Conservation (phyloP, 2,888 invertebrate species). For the Limnephilus rhombicus region DNA sequence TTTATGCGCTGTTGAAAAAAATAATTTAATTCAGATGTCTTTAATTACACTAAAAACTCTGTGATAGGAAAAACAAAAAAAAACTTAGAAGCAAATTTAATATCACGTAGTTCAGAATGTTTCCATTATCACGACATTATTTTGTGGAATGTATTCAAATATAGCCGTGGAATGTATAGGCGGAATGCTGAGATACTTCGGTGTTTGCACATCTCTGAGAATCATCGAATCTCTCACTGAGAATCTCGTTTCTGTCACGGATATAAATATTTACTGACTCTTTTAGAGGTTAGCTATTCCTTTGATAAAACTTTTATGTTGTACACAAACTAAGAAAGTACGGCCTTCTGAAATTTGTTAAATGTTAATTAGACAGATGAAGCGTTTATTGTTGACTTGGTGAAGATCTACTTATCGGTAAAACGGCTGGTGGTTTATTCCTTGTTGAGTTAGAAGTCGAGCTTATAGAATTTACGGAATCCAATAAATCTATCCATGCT, state of each 20-base stretch:
- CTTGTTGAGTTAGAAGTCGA: not conserved
- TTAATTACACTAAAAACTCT: too few relatives aligned
- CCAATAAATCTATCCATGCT: not conserved
- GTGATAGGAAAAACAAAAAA: too few relatives aligned
- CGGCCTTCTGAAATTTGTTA: not conserved
- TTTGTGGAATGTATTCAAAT: slow-evolving; percentile 1
- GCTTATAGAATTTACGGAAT: not conserved
- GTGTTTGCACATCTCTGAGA: slow-evolving; percentile 13
- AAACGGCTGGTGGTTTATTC: not conserved
- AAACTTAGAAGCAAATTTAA: too few relatives aligned
- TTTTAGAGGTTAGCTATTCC: not conserved
- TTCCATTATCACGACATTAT: not conserved
- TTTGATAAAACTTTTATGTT: not conserved
- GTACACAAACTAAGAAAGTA: not conserved
- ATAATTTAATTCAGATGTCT: too few relatives aligned
- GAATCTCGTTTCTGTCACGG: slow-evolving; percentile 28
- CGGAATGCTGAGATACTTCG: slow-evolving; percentile 4
- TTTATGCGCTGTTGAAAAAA: too few relatives aligned
- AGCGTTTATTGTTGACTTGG: not conserved
- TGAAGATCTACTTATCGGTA: not conserved
- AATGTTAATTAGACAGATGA: not conserved
- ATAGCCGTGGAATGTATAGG: not conserved
- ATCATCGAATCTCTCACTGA: not conserved
- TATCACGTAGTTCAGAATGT: not conserved
- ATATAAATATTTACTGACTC: not conserved